phyloP scores from a whole-genome alignment of 1,140 invertebrate genomes.

The Diploscapter pachys region DNA sequence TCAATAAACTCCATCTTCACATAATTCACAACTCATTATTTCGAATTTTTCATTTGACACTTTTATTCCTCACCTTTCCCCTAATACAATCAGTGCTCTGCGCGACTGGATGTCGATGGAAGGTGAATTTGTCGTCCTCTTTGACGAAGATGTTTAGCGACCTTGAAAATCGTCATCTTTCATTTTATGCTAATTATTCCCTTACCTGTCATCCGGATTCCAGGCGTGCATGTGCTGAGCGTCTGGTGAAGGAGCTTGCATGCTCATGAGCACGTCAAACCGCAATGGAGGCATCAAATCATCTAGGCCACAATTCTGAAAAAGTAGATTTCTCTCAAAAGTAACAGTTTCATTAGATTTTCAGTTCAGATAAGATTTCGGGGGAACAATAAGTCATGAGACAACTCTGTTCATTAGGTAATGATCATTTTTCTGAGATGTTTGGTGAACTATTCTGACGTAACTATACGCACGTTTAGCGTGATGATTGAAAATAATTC shows the following conservation, averaged over 20 bases:
- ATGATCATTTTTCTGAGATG: neutral
- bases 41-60: too few species aligned
- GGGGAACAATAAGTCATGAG: neutral
- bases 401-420: neutral
- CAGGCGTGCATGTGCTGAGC: constrained; percentile 64
- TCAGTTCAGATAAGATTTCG: neutral
- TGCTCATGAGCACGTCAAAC: constrained; percentile 39
- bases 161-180: constrained; percentile 19
- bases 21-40: too few species aligned
- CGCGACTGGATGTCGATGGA: constrained; percentile 96
- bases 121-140: constrained; percentile 92
- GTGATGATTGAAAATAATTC: neutral
- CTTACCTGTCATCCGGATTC: constrained; percentile 84
- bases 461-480: neutral
- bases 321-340: constrained; percentile 8
- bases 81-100: constrained; percentile 98
- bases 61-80: constrained; percentile 72
- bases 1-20: too few species aligned
- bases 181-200: too few species aligned
- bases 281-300: constrained; percentile 40
- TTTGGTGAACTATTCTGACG: neutral
- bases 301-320: constrained; percentile 36
- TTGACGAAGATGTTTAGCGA: constrained; percentile 99
- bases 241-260: constrained; percentile 21
- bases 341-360: constrained; percentile 1